Percentiles rank a stretch among this genome's conserved stretches.
phyloP scores from a whole-genome alignment of 2,797 vertebrate species.

The Toxotes lorentzi region DNA sequence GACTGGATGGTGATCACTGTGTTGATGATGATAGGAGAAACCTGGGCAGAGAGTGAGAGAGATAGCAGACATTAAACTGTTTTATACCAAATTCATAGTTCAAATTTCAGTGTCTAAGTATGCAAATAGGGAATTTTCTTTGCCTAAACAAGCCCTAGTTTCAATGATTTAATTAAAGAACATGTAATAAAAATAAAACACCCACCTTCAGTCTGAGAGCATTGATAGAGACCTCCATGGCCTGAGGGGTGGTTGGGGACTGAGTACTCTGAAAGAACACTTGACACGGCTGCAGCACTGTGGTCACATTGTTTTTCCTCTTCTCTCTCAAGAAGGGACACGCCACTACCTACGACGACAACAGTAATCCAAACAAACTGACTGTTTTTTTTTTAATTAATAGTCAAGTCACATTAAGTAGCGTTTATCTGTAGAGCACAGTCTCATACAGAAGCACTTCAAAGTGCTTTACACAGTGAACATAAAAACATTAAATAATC shows the following conservation, averaged over 20 bases:
- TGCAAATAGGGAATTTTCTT: not conserved
- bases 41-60: conserved; percentile 80
- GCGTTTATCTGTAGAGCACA: not conserved
- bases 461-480: not conserved
- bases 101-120: not conserved
- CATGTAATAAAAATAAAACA: not conserved
- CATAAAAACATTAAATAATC: too few relatives aligned
- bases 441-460: not conserved
- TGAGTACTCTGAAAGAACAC: conserved; percentile 90
- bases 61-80: not conserved
- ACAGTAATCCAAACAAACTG: not conserved
- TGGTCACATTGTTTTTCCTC: conserved; percentile 90
- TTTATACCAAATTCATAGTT: not conserved
- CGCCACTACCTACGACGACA: conserved; percentile 85
- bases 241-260: conserved; percentile 83
- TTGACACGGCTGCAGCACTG: conserved; percentile 94
- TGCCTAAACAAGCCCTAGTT: not conserved
- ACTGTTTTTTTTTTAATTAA: not conserved
- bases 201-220: conserved; percentile 92
- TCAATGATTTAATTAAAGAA: not conserved
- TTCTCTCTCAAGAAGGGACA: conserved; percentile 93
- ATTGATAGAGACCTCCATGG: conserved; percentile 90
- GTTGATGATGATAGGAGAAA: conserved; percentile 98
- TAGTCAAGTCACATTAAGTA: not conserved
- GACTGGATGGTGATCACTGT: conserved; percentile 97